phyloP scores from a whole-genome alignment of 35 echinoderm and acorn worm species.

The Chiridota heheva region DNA sequence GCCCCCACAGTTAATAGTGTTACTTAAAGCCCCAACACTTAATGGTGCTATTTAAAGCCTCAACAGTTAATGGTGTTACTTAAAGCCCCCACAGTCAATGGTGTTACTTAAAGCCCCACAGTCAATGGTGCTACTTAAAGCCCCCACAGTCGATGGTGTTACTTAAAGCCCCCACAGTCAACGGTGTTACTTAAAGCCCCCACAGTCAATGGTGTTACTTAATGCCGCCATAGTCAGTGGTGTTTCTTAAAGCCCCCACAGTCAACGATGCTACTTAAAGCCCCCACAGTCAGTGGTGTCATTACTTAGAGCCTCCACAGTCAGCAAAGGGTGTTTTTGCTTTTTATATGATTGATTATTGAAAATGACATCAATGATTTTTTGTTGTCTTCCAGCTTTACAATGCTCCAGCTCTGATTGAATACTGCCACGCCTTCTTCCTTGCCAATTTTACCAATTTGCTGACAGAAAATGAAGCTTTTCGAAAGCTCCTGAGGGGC shows the following conservation, averaged over 20 bases:
- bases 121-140: too few species aligned
- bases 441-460: slow-evolving; percentile 74
- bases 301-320: neutral
- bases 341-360: neutral
- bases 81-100: too few species aligned
- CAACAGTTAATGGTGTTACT: too few species aligned
- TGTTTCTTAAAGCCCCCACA: neutral
- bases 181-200: too few species aligned
- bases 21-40: too few species aligned
- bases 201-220: neutral
- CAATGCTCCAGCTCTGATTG: slow-evolving; percentile 62
- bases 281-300: neutral
- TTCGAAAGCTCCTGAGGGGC: slow-evolving; percentile 70
- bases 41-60: too few species aligned
- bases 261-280: neutral
- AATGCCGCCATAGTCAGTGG: neutral
- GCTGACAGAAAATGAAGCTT: slow-evolving; percentile 75
- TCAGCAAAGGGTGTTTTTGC: too few species aligned
- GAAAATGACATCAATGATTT: neutral
- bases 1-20: too few species aligned
- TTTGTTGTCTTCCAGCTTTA: slow-evolving; percentile 68
- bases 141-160: too few species aligned
- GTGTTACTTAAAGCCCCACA: too few species aligned
- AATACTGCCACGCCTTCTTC: slow-evolving; percentile 88
- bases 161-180: too few species aligned